phyloP scores from a whole-genome alignment of 2,113 vertebrate species.

The Ailuropoda melanoleuca region DNA sequence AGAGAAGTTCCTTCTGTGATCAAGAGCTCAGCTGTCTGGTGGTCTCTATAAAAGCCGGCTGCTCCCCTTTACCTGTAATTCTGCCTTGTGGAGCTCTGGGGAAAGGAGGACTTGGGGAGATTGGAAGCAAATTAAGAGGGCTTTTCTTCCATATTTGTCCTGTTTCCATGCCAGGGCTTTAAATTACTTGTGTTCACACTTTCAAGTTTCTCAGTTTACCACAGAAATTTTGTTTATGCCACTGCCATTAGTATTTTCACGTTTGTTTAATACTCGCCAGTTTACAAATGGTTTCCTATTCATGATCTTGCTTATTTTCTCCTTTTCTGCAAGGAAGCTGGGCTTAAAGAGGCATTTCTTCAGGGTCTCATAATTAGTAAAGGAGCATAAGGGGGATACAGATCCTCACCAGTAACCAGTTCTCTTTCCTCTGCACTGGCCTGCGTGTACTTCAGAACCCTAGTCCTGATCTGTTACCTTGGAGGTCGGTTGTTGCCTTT shows the following conservation, averaged over 20 bases:
- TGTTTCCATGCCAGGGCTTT: background rate
- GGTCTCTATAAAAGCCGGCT: background rate
- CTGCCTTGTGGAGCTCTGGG: background rate
- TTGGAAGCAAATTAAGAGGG: background rate
- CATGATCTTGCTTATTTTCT: background rate
- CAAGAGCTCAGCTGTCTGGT: background rate
- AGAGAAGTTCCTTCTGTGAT: constrained; percentile 35
- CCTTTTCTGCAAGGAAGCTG: background rate
- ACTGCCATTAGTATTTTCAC: background rate
- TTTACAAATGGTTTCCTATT: background rate
- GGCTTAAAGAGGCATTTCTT: background rate
- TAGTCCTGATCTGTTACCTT: background rate
- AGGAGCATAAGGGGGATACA: background rate
- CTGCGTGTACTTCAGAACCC: background rate
- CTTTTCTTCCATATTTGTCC: background rate
- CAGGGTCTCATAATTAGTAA: background rate
- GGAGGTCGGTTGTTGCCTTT: background rate
- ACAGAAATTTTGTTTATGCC: background rate
- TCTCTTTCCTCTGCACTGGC: background rate
- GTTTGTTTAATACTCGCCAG: background rate
- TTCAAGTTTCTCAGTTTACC: background rate
- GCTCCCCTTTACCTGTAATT: background rate
- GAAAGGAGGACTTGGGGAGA: background rate
- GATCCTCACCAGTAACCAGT: background rate
- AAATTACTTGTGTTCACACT: background rate